Base-by-base conservation (phyloP, 2,113 vertebrate genomes). In the Alouatta palliata region DNA sequence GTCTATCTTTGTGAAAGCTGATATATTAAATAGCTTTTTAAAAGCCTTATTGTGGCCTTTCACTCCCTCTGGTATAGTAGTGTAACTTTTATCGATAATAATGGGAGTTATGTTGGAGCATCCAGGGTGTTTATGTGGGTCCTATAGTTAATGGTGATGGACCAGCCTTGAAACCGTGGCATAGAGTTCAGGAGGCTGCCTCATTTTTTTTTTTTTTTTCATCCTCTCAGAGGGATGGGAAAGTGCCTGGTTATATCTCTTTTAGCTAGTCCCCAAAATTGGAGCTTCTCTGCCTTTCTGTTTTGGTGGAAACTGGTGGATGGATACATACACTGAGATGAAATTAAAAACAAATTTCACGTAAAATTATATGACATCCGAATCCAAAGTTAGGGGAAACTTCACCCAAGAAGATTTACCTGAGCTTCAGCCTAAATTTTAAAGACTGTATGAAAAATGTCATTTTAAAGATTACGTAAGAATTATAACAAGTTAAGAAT, bases 1-100 rank as follows among this genome's bases (percentile, higher is more conserved):
- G 66, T 98, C 96, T 96, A 95, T 97, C 98, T 98, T 97, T 92
- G 97, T 98, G 98, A 98, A 97, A 97, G 97, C 97, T 95, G 96
- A 98, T 97, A 95, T 96, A 97, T 97, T 97, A 98, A 98, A 98
- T 96, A 94, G 97, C 97, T 94, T 98, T 98, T 97, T 95, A 97
- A 98, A 97, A 97, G 98, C 96, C 94, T 96, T 96, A 85, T 86
- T 95, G 96, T 52, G 94, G 96, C 96, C 96, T 98, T 91, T 93
- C 90, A 88, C 93, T 97, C 94, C 96, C 97, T n/a, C 93, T 5
- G 92, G 98, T 94, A 56, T 19, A 93, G 87, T 68, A 75, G 87
- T 70, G 58, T 90, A 97, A 97, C 95, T 97, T 97, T 97, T 97
- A 97, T 97, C 43, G 96, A 96, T 97, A 96, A 87, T 96, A 97